Evolutionary conservation across 2,797 vertebrate species (phyloP).

Genomic region (Xenentodon cancila): DNA sequence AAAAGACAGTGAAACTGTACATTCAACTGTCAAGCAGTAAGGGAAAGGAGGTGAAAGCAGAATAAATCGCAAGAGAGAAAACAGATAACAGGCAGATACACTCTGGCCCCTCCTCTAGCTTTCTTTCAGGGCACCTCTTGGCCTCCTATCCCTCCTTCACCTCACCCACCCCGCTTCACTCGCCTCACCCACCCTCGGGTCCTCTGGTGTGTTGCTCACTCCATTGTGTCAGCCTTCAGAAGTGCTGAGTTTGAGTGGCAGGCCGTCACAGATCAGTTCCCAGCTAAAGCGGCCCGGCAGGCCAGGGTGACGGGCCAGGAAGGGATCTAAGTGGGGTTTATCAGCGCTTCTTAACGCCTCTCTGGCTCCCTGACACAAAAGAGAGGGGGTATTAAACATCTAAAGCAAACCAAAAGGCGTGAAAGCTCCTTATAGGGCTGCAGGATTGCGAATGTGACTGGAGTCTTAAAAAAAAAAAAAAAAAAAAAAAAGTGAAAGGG

Average conservation of each 20-base stretch:
- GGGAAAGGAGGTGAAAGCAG: slow-evolving; percentile 22
- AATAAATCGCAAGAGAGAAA: slow-evolving; percentile 49
- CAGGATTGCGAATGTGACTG: slow-evolving; percentile 97
- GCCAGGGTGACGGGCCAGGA: slow-evolving; percentile 98
- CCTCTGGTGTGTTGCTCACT: slow-evolving; percentile 86
- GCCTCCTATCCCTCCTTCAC: slow-evolving; percentile 58
- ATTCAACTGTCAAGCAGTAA: slow-evolving; percentile 33
- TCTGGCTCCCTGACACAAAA: slow-evolving; percentile 99
- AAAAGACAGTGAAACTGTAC: slow-evolving; percentile 41
- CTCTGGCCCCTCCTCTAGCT: slow-evolving; percentile 70
- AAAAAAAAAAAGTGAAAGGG: slow-evolving; percentile 16
- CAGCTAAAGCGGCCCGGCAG: slow-evolving; percentile 99
- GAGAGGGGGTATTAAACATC: slow-evolving; percentile 99
- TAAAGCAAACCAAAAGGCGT: slow-evolving; percentile 99
- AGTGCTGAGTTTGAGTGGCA: slow-evolving; percentile 99
- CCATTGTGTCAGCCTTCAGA: slow-evolving; percentile 99
- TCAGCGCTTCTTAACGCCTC: slow-evolving; percentile 99
- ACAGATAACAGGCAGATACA: slow-evolving; percentile 73
- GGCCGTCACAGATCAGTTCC: slow-evolving; percentile 99
- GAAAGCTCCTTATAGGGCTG: slow-evolving; percentile 99
- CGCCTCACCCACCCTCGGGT: slow-evolving; percentile 61
- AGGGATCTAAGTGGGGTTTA: slow-evolving; percentile 99
- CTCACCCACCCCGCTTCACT: slow-evolving; percentile 33
- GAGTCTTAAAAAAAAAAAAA: slow-evolving; percentile 91
- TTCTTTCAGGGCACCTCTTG: slow-evolving; percentile 70